These are phyloP conservation scores for Beaufortia kweichowensis DNA, from an alignment of 2,113 vertebrate species.

Conservation along the genomic window DNA sequence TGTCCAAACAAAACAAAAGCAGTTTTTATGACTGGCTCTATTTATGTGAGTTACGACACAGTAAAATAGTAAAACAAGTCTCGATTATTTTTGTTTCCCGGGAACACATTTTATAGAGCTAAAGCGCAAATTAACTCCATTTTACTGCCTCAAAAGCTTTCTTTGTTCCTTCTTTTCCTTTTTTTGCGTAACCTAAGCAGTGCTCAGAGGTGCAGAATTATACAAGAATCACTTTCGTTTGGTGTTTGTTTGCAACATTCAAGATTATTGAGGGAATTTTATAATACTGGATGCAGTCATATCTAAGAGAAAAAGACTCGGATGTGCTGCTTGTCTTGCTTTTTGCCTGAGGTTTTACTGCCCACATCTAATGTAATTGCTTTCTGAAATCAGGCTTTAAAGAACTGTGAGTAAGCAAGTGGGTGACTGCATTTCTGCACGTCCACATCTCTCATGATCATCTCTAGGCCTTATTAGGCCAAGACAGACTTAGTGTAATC, in stretches of 20 bases:
- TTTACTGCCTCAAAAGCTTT: constrained; percentile 33
- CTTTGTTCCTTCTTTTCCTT: not conserved
- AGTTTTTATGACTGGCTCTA: not conserved
- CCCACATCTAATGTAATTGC: constrained; percentile 65
- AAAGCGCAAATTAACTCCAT: constrained; percentile 49
- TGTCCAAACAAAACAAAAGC: constrained; percentile 29
- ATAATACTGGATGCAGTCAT: not conserved
- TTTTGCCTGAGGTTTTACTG: constrained; percentile 25
- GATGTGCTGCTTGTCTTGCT: not conserved
- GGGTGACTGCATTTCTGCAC: constrained; percentile 54
- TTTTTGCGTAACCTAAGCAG: not conserved
- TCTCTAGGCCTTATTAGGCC: constrained; percentile 64
- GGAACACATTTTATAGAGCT: constrained; percentile 43
- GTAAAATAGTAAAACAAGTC: constrained; percentile 26
- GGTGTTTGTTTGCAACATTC: not conserved
- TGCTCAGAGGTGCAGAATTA: not conserved
- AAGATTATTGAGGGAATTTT: not conserved
- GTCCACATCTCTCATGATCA: constrained; percentile 68
- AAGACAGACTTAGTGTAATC: constrained; percentile 73
- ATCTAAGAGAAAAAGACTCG: not conserved
- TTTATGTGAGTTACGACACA: constrained; percentile 27
- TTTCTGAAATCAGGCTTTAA: constrained; percentile 49
- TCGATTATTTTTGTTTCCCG: not conserved
- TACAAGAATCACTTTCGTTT: not conserved
- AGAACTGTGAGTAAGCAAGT: constrained; percentile 51